A percentile compares a stretch with the other conserved stretches of the same genome.
phyloP scores from a whole-genome alignment of 1,140 invertebrate genomes.

The Brachionus angularis region DNA sequence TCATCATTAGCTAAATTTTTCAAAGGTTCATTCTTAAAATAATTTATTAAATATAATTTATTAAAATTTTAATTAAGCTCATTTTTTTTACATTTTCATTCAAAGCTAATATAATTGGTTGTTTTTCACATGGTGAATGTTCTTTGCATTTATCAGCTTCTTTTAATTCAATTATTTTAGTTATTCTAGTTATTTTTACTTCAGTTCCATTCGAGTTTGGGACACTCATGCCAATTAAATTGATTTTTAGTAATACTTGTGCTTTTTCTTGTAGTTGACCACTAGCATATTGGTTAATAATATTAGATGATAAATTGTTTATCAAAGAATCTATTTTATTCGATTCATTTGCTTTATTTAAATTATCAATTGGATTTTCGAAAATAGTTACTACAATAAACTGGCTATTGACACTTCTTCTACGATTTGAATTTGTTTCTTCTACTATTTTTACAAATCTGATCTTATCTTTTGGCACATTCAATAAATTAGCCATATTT shows the following conservation, averaged over 20 bases:
- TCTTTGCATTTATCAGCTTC: slow-evolving; percentile 3
- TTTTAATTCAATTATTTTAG: background rate
- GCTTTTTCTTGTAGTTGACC: slow-evolving; percentile 4
- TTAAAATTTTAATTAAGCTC: background rate
- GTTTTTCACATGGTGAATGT: background rate
- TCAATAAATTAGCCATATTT: slow-evolving; percentile 14
- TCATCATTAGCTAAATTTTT: slow-evolving; percentile 5
- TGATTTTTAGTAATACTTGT: background rate
- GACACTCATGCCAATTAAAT: background rate
- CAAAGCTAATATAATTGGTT: slow-evolving; percentile 2
- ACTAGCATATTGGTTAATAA: background rate
- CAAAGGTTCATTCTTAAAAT: slow-evolving; percentile 10
- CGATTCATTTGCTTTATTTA: background rate
- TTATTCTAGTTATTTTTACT: background rate
- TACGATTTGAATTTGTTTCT: background rate
- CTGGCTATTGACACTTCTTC: background rate
- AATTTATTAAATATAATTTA: background rate
- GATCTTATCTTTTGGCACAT: background rate
- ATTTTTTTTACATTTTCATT: slow-evolving; percentile 26
- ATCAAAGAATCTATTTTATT: background rate
- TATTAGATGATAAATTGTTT: background rate
- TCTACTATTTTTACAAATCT: background rate
- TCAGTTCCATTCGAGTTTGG: slow-evolving; percentile 35
- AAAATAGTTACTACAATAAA: background rate
- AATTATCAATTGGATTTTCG: slow-evolving; percentile 5